These are phyloP conservation scores for Daktulosphaira vitifoliae DNA, from an alignment of 1,140 invertebrate genomes.

Conservation along the genomic window DNA sequence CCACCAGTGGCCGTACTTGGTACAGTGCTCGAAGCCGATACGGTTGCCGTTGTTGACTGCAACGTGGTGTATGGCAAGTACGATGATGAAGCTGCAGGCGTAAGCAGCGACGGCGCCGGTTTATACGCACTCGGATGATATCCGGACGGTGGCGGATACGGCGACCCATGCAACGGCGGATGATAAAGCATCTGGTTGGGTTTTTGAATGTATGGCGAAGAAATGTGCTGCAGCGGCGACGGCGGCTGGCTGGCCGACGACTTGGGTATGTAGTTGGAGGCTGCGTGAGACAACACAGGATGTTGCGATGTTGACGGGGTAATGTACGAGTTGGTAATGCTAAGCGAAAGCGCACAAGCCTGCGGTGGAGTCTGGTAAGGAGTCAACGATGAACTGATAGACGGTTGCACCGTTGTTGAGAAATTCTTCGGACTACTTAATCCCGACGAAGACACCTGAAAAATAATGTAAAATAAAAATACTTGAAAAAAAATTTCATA, in stretches of 20 bases:
- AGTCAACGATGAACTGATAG: not conserved
- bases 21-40: slow-evolving; percentile 8
- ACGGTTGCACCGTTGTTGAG: not conserved
- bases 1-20: slow-evolving; percentile 11
- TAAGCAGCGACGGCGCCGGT: not conserved
- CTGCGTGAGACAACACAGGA: slow-evolving; percentile 14
- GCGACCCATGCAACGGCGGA: not conserved
- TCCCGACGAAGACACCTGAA: slow-evolving; percentile 17
- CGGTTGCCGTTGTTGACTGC: slow-evolving; percentile 12
- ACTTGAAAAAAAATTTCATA: too few relatives aligned
- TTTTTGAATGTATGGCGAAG: slow-evolving; percentile 24
- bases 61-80: slow-evolving; percentile 6
- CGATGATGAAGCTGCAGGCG: not conserved
- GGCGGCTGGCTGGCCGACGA: not conserved
- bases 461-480: not conserved
- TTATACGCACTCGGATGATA: slow-evolving; percentile 4
- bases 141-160: slow-evolving; percentile 1
- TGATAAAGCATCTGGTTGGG: slow-evolving; percentile 14
- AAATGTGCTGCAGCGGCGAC: slow-evolving; percentile 10
- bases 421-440: slow-evolving; percentile 12
- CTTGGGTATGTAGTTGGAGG: slow-evolving; percentile 20
- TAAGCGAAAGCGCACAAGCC: slow-evolving; percentile 16
- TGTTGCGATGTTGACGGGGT: slow-evolving; percentile 5
- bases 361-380: slow-evolving; percentile 21
- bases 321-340: slow-evolving; percentile 32